Evolutionary conservation across 1,140 invertebrate species (phyloP).

Genomic region (Drosophila virilis): DNA sequence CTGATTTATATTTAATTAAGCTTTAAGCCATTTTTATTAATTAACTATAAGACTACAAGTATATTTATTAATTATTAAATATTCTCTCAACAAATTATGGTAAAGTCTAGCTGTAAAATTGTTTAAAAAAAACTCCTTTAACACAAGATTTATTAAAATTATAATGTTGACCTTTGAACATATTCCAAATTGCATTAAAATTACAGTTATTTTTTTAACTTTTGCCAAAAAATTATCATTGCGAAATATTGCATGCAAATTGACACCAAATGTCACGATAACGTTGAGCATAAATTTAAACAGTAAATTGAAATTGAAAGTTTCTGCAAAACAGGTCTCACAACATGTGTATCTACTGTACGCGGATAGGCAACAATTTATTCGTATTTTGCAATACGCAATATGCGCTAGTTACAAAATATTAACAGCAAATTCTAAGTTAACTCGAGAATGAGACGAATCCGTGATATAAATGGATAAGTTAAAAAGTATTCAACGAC

Average conservation of each 20-base stretch:
- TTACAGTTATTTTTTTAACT: background rate
- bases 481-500: no score
- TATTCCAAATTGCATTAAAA: background rate
- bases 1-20: no score
- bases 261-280: conserved; percentile 21
- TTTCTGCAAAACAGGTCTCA: conserved; percentile 27
- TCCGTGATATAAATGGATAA: no score
- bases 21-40: no score
- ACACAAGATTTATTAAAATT: no score
- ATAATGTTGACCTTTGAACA: no score
- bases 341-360: conserved; percentile 15
- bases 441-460: no score
- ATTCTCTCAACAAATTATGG: background rate
- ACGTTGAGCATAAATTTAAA: conserved; percentile 16
- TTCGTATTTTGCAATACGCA: background rate
- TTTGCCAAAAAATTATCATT: conserved; percentile 10
- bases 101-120: no score
- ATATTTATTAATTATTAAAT: background rate
- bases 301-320: conserved; percentile 31
- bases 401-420: background rate
- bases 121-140: no score
- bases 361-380: conserved; percentile 3
- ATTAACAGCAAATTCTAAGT: no score
- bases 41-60: no score
- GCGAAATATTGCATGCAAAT: conserved; percentile 24